A percentile compares a stretch with the other conserved stretches of the same genome.
Evolutionary conservation across 2,113 vertebrate species (phyloP).

Genomic region (Mastomys coucha): DNA sequence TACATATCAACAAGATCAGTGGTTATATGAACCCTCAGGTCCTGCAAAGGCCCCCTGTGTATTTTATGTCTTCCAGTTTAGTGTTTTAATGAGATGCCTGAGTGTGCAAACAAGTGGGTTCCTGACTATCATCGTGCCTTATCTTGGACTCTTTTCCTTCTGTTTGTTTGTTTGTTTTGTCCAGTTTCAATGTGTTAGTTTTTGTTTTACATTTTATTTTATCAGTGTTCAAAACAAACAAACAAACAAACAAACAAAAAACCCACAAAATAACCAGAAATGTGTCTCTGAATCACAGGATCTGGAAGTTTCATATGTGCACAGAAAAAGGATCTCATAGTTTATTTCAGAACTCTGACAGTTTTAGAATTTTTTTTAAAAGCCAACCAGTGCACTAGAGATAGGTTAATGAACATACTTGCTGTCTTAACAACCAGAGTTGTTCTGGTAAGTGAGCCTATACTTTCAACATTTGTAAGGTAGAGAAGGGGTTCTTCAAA

Average conservation of each 20-base stretch:
- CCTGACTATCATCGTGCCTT: neutral
- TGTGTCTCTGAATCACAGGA: neutral
- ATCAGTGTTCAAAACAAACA: neutral
- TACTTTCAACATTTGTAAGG: neutral
- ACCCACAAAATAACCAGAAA: neutral
- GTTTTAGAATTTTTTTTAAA: neutral
- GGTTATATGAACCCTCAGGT: no score
- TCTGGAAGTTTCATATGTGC: neutral
- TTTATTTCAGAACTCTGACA: neutral
- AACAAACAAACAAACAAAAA: neutral
- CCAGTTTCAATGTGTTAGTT: neutral
- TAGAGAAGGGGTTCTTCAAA: neutral
- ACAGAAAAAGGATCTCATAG: neutral
- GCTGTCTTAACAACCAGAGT: neutral
- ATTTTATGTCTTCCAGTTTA: neutral
- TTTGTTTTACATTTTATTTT: neutral
- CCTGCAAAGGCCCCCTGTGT: neutral
- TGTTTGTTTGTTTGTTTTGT: neutral
- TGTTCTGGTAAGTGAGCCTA: neutral
- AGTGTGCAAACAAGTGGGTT: neutral
- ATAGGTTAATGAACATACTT: neutral
- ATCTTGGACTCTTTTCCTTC: neutral
- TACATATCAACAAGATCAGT: neutral
- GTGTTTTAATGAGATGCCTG: neutral
- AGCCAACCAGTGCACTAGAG: neutral